A percentile compares a stretch with the other conserved stretches of the same genome.
Conservation (phyloP, 1,140 invertebrate species). For the Zaprionus tsacasi region DNA sequence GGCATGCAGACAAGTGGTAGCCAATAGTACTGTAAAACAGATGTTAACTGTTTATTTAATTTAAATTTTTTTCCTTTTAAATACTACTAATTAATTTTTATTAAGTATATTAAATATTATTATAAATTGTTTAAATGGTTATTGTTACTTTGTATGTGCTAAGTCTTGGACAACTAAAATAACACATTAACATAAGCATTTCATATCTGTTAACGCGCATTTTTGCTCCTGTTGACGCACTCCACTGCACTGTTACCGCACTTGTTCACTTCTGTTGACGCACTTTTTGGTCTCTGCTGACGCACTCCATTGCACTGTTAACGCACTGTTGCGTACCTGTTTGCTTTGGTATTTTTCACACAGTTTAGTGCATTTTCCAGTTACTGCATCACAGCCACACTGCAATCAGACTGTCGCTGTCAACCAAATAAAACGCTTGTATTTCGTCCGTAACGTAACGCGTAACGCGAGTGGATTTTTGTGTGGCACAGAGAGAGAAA, state of each 20-base stretch:
- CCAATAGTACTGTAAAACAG: conserved; percentile 7
- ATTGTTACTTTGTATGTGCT: not conserved
- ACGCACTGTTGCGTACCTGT: conserved; percentile 6
- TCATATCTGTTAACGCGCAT: not conserved
- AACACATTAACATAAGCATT: too few species aligned
- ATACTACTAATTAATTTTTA: too few species aligned
- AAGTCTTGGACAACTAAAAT: not conserved
- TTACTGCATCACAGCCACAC: conserved; percentile 28
- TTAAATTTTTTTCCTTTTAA: too few species aligned
- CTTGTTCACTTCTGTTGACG: not conserved
- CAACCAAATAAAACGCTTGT: conserved; percentile 49
- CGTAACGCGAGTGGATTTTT: conserved; percentile 50
- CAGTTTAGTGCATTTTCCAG: not conserved
- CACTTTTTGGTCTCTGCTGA: not conserved
- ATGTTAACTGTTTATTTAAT: not conserved
- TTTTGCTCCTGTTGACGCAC: not conserved
- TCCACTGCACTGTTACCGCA: not conserved
- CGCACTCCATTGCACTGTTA: conserved; percentile 10
- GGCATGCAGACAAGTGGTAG: conserved; percentile 10
- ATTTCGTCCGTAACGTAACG: conserved; percentile 51
- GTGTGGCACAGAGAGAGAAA: conserved; percentile 22
- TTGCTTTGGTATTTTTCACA: conserved; percentile 34
- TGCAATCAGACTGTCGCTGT: conserved; percentile 46
- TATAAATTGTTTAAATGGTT: too few species aligned
- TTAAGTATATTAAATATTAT: too few species aligned